phyloP scores from a whole-genome alignment of 2,113 vertebrate species.

The Laticauda colubrina region DNA sequence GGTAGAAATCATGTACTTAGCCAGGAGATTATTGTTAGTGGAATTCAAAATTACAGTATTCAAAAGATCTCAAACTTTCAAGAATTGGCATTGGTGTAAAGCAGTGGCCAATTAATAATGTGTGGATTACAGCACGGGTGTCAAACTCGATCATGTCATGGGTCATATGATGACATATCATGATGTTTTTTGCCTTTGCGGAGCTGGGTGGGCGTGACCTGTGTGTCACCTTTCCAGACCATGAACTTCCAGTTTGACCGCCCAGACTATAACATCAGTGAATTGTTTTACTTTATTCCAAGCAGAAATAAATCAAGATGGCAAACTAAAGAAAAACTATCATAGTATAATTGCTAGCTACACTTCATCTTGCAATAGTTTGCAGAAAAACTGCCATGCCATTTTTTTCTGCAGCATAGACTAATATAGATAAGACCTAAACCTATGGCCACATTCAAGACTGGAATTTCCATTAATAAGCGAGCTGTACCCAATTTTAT shows the following conservation, averaged over 20 bases:
- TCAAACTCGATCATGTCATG: too few relatives aligned
- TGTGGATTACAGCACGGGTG: background rate
- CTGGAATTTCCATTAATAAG: background rate
- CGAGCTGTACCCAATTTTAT: background rate
- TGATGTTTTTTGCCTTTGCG: too few relatives aligned
- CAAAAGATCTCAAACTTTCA: background rate
- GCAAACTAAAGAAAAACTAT: background rate
- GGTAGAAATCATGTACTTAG: background rate
- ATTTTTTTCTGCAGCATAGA: background rate
- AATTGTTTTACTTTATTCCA: background rate
- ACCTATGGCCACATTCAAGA: background rate
- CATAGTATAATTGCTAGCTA: background rate
- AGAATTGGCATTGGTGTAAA: background rate
- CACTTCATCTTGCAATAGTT: background rate
- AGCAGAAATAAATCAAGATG: background rate
- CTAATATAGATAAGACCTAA: background rate
- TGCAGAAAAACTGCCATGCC: background rate
- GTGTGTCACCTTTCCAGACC: too few relatives aligned
- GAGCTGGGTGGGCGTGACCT: too few relatives aligned
- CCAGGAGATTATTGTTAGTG: background rate
- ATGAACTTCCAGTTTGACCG: too few relatives aligned
- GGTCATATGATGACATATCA: too few relatives aligned
- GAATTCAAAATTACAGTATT: background rate
- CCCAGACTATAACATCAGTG: background rate
- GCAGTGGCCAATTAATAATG: too few relatives aligned